Evolutionary conservation across 2,797 vertebrate species (phyloP).

Genomic region (Eulemur mongoz): DNA sequence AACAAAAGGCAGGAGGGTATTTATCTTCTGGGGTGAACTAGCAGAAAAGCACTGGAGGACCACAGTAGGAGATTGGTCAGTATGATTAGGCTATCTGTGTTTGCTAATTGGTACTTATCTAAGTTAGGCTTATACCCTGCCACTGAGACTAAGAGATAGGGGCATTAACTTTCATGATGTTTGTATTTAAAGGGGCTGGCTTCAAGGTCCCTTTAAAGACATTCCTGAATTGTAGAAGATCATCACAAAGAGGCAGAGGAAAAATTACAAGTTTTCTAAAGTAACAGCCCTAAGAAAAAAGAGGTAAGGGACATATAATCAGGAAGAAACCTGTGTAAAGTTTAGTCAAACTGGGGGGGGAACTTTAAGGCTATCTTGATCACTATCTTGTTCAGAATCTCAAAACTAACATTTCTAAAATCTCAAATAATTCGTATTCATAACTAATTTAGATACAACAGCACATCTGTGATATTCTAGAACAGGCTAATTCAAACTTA

Average conservation of each 20-base stretch:
- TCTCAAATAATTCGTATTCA: not conserved
- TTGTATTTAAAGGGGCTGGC: not conserved
- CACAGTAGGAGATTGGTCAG: not conserved
- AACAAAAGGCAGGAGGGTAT: not conserved
- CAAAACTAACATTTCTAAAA: slow-evolving; percentile 30
- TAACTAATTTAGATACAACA: not conserved
- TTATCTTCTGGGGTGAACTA: not conserved
- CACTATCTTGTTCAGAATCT: not conserved
- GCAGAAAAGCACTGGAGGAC: not conserved
- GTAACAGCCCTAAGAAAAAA: not conserved
- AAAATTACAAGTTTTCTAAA: not conserved
- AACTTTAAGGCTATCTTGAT: not conserved
- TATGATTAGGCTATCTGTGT: not conserved
- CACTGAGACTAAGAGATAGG: not conserved
- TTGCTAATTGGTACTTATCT: not conserved
- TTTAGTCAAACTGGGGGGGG: not conserved
- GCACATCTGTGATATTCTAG: not conserved
- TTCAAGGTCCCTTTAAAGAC: not conserved
- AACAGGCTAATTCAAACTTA: not conserved
- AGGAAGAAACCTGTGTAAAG: not conserved
- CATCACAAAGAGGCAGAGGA: not conserved
- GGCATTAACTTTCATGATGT: not conserved
- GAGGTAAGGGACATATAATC: not conserved
- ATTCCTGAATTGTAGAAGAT: not conserved
- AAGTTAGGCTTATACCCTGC: not conserved